Conservation (phyloP, 2,113 vertebrate species). For the Gila orcuttii region DNA sequence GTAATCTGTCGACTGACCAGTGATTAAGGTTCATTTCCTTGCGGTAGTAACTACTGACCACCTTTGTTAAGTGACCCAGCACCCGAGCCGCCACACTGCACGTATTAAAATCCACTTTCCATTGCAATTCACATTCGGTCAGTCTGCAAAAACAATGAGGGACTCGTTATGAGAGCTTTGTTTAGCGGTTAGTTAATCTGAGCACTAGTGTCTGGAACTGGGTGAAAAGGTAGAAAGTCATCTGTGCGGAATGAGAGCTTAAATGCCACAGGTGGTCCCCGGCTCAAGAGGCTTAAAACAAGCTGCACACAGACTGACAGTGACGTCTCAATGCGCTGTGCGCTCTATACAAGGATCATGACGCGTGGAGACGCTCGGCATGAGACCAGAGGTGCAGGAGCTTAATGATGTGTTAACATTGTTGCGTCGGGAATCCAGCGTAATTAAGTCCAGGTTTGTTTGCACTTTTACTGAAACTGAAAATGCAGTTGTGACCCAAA, state of each 20-base stretch:
- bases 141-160: background rate
- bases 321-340: background rate
- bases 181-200: constrained; percentile 35
- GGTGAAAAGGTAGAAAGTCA: constrained; percentile 45
- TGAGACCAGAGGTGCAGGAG: background rate
- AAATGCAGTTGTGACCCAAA: background rate
- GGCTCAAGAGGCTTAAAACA: constrained; percentile 53
- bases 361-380: background rate
- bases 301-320: background rate
- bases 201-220: constrained; percentile 14
- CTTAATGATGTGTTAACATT: background rate
- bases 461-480: background rate
- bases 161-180: constrained; percentile 34
- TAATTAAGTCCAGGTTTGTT: constrained; percentile 7
- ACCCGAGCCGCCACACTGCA: too few species aligned
- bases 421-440: background rate
- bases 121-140: background rate
- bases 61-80: background rate
- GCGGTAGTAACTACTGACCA: background rate
- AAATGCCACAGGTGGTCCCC: constrained; percentile 51
- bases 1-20: background rate
- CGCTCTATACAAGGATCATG: background rate
- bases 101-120: constrained; percentile 1
- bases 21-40: background rate
- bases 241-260: constrained; percentile 40